These are phyloP conservation scores for Formica aserva DNA, from an alignment of 2,888 invertebrate genomes.

Conservation along the genomic window DNA sequence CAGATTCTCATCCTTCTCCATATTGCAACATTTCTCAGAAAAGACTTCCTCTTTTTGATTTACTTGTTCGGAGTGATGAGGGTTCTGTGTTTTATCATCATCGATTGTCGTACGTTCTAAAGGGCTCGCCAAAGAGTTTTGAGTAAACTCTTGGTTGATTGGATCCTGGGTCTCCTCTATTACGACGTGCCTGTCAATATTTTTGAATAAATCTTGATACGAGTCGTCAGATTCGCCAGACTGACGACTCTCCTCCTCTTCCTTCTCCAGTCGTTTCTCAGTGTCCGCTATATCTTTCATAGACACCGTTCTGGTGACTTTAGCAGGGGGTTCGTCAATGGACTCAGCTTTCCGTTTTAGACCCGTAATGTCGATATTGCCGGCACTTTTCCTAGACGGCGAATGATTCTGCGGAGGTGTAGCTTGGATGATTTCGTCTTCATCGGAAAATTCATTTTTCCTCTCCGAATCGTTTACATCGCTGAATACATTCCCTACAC, in stretches of 20 bases:
- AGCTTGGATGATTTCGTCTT: constrained; percentile 73
- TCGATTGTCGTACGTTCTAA: not conserved
- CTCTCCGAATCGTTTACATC: not conserved
- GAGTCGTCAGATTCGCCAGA: constrained; percentile 57
- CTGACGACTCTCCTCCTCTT: constrained; percentile 45
- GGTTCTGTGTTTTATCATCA: constrained; percentile 44
- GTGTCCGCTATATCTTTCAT: constrained; percentile 40
- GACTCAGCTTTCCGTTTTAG: constrained; percentile 69
- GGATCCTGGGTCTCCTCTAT: constrained; percentile 73
- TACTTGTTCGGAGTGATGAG: not conserved
- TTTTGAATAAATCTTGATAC: constrained; percentile 33
- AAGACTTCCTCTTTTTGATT: constrained; percentile 35
- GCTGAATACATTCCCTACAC: not conserved
- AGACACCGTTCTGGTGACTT: constrained; percentile 57
- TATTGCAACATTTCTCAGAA: constrained; percentile 50
- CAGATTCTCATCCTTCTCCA: constrained; percentile 61
- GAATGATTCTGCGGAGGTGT: constrained; percentile 67
- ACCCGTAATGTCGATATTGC: constrained; percentile 1
- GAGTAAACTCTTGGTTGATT: constrained; percentile 16
- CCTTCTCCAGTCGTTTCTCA: constrained; percentile 24
- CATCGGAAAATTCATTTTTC: constrained; percentile 49
- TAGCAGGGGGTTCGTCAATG: constrained; percentile 64
- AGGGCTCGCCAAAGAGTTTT: not conserved
- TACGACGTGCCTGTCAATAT: constrained; percentile 46
- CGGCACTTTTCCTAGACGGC: constrained; percentile 54